A percentile compares a stretch with the other conserved stretches of the same genome.
Evolutionary conservation across 2,888 invertebrate species (phyloP).

Genomic region (Agonopterix alstromeriana): DNA sequence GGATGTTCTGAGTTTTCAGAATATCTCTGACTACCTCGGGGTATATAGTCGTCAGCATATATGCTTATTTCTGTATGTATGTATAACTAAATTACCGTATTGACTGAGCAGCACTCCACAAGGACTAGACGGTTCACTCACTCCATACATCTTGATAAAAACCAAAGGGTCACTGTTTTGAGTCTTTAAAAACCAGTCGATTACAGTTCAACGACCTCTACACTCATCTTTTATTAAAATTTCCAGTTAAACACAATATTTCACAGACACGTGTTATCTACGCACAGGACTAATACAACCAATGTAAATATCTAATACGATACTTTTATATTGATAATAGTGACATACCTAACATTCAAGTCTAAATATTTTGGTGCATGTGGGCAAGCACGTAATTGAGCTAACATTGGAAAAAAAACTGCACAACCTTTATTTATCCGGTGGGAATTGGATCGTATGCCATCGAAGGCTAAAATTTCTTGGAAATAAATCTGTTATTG

Average conservation of each 20-base stretch:
- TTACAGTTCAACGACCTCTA: conserved; percentile 1
- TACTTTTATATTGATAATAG: conserved; percentile 16
- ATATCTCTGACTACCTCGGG: too few relatives aligned
- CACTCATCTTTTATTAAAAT: too few relatives aligned
- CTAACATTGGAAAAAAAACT: conserved; percentile 4
- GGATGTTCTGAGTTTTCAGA: too few relatives aligned
- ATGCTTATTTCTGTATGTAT: too few relatives aligned
- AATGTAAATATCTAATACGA: background rate
- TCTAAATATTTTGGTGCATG: conserved; percentile 15
- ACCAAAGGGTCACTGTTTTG: background rate
- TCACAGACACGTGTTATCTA: conserved; percentile 1
- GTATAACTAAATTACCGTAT: conserved; percentile 41
- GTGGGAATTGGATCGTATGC: conserved; percentile 3
- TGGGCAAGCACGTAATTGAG: conserved; percentile 5
- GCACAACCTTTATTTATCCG: background rate
- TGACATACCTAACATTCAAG: conserved; percentile 11
- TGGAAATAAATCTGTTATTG: background rate
- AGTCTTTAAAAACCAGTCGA: background rate
- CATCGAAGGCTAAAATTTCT: background rate
- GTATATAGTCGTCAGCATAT: too few relatives aligned
- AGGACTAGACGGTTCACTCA: conserved; percentile 18
- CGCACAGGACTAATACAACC: background rate
- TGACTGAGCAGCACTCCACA: conserved; percentile 43
- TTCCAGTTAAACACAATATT: background rate
- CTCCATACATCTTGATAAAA: conserved; percentile 14